Percentiles rank a stretch among this genome's conserved stretches.
Evolutionary conservation across 2,888 invertebrate species (phyloP).

Genomic region (Stenodera caucasica): DNA sequence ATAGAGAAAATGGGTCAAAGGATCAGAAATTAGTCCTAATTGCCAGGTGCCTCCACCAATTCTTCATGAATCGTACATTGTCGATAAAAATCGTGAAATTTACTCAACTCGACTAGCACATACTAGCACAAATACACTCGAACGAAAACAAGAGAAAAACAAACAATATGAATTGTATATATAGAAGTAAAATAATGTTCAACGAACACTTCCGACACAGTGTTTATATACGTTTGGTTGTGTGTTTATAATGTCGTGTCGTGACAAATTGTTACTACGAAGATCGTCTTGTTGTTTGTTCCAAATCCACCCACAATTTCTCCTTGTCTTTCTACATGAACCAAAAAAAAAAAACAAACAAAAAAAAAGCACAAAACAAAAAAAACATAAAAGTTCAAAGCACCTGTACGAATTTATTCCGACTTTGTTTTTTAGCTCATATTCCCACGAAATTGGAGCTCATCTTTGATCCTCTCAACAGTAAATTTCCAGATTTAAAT

Average conservation of each 20-base stretch:
- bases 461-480: neutral
- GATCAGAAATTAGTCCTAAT: no score
- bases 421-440: neutral
- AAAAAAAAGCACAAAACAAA: no score
- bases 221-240: neutral
- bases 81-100: no score
- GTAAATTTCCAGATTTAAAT: neutral
- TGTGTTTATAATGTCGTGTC: conserved; percentile 4
- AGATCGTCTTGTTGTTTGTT: neutral
- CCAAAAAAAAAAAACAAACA: no score
- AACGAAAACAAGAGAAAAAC: neutral
- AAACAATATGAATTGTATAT: neutral
- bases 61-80: no score
- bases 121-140: neutral
- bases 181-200: conserved; percentile 7
- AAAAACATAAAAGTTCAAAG: neutral
- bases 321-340: neutral
- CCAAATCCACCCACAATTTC: conserved; percentile 1
- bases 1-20: no score
- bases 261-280: conserved; percentile 5
- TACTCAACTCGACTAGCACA: neutral
- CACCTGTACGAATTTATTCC: neutral
- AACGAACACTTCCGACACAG: conserved; percentile 3
- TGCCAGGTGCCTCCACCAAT: neutral
- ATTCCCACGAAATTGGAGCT: no score